Base-by-base conservation (phyloP, 2,797 vertebrate genomes). In the Clarias platycephalus region DNA sequence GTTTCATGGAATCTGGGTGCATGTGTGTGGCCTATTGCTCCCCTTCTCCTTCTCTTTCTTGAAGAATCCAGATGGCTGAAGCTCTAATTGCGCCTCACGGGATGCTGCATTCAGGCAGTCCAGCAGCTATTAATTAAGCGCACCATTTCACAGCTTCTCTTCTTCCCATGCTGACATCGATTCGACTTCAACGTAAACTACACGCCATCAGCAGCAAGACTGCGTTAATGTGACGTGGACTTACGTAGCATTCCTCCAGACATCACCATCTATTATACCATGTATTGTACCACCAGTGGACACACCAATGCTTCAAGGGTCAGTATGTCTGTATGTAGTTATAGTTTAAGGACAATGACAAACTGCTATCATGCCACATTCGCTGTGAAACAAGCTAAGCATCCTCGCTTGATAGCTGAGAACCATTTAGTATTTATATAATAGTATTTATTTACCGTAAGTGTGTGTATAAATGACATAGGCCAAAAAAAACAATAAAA, bases 11-110 rank as follows among this genome's bases (percentile, higher is more conserved):
- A 40, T 81, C 53, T 87, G 78, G 55, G 66, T 67, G 78, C 67
- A 24, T 76, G 62, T 84, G 57, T 81, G 79, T 84, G 84, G 80
- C 87, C 87, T 88, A 84, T 88, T 86, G 82, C 31, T 88, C 82
- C 68, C n/a, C 12, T 75, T 83, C 82, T 85, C 60, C 62, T 64
- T 83, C 68, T 80, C 53, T 49, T 83, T 83, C 76, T 68, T 86
- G 72, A 81, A 84, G 80, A 89, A 90, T 87, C 83, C 88, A 90
- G 88, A 91, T 88, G 86, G 88, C 83, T 82, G 80, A 83, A 67
- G 66, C 74, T 85, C 87, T 89, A 89, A 85, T 90, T 91, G 87
- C 67, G 81, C 85, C 90, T 90, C 87, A 85, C 37, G 88, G 86
- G 90, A 91, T 44, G 72, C 81, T 87, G 80, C 85, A 75, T 87